phyloP scores from a whole-genome alignment of 2,888 invertebrate genomes.

The Cataglyphis altisquamis region DNA sequence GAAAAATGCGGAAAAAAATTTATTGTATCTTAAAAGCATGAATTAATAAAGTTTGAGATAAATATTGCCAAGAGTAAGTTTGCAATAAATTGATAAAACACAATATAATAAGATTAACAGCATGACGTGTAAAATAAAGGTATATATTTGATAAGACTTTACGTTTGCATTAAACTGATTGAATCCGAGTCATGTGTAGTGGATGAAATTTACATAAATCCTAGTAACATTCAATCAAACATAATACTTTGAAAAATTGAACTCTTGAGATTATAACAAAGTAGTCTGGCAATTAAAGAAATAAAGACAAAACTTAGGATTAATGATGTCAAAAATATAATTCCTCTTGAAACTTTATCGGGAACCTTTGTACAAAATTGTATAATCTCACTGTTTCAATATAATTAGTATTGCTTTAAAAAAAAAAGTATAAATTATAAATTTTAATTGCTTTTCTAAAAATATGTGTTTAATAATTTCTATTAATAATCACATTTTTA shows the following conservation, averaged over 20 bases:
- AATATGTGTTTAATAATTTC: not conserved
- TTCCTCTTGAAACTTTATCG: not conserved
- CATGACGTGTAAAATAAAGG: not conserved
- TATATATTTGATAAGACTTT: not conserved
- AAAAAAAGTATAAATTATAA: not conserved
- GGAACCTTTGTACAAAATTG: not conserved
- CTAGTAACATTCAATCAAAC: constrained; percentile 8
- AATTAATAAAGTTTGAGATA: not conserved
- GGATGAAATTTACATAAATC: constrained; percentile 11
- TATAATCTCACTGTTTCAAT: not conserved
- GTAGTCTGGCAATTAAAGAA: not conserved
- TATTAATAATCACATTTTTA: not conserved
- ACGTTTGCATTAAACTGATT: not conserved
- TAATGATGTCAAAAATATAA: constrained; percentile 18
- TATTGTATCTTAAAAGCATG: not conserved
- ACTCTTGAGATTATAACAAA: not conserved
- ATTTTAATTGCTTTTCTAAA: not conserved
- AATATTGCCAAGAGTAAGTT: not conserved
- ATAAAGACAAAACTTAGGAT: not conserved
- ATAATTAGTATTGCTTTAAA: constrained; percentile 6
- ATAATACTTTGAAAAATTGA: constrained; percentile 23
- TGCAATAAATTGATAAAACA: not conserved
- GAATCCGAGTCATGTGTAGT: not conserved
- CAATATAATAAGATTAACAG: constrained; percentile 5
- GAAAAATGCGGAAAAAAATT: not conserved